Percentiles rank a stretch among this genome's conserved stretches.
Conservation (phyloP, 1,140 invertebrate genomes). For the Temnothorax nylanderi region DNA sequence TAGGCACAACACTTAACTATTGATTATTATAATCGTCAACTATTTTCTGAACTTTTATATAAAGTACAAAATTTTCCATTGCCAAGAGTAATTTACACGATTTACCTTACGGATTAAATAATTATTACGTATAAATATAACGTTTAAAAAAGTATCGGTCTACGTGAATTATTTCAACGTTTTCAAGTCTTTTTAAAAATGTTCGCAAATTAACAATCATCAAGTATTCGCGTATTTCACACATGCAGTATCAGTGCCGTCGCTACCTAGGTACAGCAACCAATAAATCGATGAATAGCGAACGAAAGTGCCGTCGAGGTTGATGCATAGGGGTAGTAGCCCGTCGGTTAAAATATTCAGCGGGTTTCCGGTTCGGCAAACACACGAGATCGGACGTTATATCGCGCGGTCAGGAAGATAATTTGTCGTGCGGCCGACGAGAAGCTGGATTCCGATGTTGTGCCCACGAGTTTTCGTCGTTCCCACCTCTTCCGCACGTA, state of each 20-base stretch:
- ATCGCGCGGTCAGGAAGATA: slow-evolving; percentile 64
- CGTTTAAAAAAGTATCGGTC: no score
- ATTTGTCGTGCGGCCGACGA: slow-evolving; percentile 50
- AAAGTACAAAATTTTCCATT: background rate
- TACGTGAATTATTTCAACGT: background rate
- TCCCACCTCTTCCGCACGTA: background rate
- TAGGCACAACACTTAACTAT: background rate
- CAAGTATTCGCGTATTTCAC: slow-evolving; percentile 3
- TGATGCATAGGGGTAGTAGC: background rate
- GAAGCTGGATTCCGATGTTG: slow-evolving; percentile 29
- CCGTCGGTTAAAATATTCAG: slow-evolving; percentile 61
- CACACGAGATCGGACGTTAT: slow-evolving; percentile 12
- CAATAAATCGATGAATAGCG: slow-evolving; percentile 62
- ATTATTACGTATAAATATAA: background rate
- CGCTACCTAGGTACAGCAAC: background rate
- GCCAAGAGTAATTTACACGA: background rate
- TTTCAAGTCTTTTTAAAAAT: background rate
- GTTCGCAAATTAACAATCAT: background rate
- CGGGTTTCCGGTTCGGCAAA: slow-evolving; percentile 40
- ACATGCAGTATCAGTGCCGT: background rate
- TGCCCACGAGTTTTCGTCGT: slow-evolving; percentile 17
- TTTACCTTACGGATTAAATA: background rate
- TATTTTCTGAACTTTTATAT: background rate
- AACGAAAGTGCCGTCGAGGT: slow-evolving; percentile 51
- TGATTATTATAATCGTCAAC: background rate